Evolutionary conservation across 2,888 invertebrate species (phyloP).

Genomic region (Ochlodes sylvanus): DNA sequence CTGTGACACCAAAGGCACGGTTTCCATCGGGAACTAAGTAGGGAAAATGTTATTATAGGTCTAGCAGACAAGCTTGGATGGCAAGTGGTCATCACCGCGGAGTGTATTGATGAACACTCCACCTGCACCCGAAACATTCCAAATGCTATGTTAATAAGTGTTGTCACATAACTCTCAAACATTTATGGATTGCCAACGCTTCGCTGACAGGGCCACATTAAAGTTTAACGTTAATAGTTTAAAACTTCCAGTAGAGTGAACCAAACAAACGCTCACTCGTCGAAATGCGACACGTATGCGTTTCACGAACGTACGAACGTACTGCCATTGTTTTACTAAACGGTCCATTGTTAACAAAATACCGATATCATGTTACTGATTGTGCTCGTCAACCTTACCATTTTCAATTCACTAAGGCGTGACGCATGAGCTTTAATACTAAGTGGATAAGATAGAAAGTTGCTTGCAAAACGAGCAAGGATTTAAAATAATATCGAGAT

Average conservation of each 20-base stretch:
- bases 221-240: neutral
- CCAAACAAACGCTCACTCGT: neutral
- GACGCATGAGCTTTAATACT: neutral
- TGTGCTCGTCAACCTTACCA: neutral
- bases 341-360: conserved; percentile 36
- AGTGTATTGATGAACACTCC: too few species aligned
- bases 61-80: too few species aligned
- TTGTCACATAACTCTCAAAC: too few species aligned
- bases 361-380: conserved; percentile 28
- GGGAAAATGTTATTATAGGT: too few species aligned
- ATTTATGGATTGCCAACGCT: too few species aligned
- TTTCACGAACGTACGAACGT: conserved; percentile 4
- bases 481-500: neutral
- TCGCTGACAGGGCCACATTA: neutral
- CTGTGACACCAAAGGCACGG: too few species aligned
- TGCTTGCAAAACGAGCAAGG: neutral
- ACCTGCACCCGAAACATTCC: too few species aligned
- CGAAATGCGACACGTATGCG: conserved; percentile 26
- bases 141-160: too few species aligned
- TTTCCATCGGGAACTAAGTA: too few species aligned
- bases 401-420: neutral
- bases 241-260: conserved; percentile 11
- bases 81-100: too few species aligned
- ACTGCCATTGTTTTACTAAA: conserved; percentile 27
- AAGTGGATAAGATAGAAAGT: neutral